Percentiles rank a stretch among this genome's conserved stretches.
Evolutionary conservation across 2,113 vertebrate species (phyloP).

Genomic region (Ariopsis seemanni): DNA sequence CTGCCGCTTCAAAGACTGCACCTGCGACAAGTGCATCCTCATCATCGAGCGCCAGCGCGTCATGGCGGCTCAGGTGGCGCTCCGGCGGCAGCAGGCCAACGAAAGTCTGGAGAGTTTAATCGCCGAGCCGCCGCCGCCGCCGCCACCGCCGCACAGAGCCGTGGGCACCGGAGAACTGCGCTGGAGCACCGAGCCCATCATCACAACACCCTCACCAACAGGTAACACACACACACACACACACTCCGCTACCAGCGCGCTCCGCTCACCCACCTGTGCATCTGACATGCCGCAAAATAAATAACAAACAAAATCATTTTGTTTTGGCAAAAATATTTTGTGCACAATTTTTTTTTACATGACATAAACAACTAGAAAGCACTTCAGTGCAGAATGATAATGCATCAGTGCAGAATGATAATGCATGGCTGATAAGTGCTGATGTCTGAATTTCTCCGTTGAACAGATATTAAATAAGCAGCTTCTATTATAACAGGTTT

Average conservation of each 20-base stretch:
- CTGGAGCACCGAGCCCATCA: conserved; percentile 66
- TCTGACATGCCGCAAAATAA: background rate
- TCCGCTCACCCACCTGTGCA: background rate
- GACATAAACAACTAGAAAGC: no score
- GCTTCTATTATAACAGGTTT: background rate
- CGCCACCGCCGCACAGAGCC: conserved; percentile 52
- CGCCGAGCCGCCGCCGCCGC: conserved; percentile 74
- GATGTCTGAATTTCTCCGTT: background rate
- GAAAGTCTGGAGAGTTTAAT: conserved; percentile 94
- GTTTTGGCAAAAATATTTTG: no score
- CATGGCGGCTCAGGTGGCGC: conserved; percentile 96
- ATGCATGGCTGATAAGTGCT: background rate
- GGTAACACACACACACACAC: background rate
- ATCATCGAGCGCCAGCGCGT: conserved; percentile 96
- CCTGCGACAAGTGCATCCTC: conserved; percentile 96
- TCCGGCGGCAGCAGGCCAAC: conserved; percentile 92
- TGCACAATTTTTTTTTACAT: background rate
- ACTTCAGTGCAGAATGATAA: background rate
- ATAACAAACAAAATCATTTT: background rate
- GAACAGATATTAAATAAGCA: background rate
- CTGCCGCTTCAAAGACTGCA: conserved; percentile 97
- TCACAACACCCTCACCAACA: conserved; percentile 11
- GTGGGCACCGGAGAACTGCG: conserved; percentile 61
- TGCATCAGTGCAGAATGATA: background rate
- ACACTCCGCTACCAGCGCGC: background rate